Percentiles rank a stretch among this genome's conserved stretches.
Conservation (phyloP, 2,113 vertebrate species). For the Psammodynastes pulverulentus region DNA sequence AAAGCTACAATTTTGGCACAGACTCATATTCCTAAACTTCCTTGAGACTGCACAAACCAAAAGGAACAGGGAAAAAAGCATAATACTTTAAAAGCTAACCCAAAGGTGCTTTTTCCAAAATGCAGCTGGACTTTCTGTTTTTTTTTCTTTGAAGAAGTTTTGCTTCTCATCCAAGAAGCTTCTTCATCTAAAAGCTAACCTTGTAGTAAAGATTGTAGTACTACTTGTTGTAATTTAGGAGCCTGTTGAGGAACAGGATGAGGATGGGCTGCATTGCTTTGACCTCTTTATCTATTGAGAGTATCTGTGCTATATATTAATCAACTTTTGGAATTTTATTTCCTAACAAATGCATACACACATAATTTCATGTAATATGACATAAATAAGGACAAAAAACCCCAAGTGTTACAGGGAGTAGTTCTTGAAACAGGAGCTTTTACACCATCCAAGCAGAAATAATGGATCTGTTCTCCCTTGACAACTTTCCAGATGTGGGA, state of each 20-base stretch:
- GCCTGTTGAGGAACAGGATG: neutral
- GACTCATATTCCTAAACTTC: neutral
- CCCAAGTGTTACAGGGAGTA: neutral
- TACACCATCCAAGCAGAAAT: neutral
- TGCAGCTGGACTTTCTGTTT: too few species aligned
- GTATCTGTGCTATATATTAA: neutral
- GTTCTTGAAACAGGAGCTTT: neutral
- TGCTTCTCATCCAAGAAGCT: neutral
- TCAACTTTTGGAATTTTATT: neutral
- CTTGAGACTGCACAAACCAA: constrained; percentile 6
- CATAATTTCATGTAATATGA: neutral
- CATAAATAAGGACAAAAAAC: neutral
- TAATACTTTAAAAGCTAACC: neutral
- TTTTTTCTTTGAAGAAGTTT: too few species aligned
- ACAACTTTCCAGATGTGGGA: neutral
- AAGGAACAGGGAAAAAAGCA: neutral
- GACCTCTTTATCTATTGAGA: neutral
- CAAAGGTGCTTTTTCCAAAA: too few species aligned
- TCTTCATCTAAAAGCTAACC: too few species aligned
- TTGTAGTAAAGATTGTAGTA: too few species aligned
- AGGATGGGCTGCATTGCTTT: neutral
- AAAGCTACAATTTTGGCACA: neutral
- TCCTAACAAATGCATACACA: neutral
- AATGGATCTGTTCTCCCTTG: neutral
- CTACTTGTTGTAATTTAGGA: neutral